Percentiles rank a stretch among this genome's conserved stretches.
Conservation (phyloP, 1,140 invertebrate genomes). For the Anadara kagoshimensis region DNA sequence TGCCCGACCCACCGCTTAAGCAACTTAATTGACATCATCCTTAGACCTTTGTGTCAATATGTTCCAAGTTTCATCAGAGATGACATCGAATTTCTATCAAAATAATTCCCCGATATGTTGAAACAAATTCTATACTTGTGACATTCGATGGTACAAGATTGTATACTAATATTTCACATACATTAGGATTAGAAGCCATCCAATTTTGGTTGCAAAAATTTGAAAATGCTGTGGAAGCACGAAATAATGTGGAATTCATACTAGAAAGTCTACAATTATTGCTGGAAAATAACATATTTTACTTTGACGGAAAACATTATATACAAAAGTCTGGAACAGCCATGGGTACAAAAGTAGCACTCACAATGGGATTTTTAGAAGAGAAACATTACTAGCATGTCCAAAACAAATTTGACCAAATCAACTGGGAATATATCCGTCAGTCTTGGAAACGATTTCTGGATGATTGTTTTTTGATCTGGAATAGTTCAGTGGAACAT, state of each 20-base stretch:
- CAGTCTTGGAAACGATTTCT: constrained; percentile 8
- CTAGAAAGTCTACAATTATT: background rate
- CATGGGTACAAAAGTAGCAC: constrained; percentile 26
- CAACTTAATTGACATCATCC: constrained; percentile 24
- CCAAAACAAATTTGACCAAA: background rate
- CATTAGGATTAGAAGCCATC: constrained; percentile 22
- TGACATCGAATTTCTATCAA: constrained; percentile 16
- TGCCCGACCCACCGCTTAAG: constrained; percentile 24
- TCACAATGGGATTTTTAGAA: constrained; percentile 20
- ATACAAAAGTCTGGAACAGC: constrained; percentile 17
- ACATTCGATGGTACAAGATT: constrained; percentile 19
- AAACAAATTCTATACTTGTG: constrained; percentile 11
- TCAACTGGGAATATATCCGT: background rate
- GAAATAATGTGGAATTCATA: constrained; percentile 9
- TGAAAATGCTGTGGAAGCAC: background rate
- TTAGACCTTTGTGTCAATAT: constrained; percentile 24
- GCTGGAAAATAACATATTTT: constrained; percentile 22
- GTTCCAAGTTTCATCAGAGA: constrained; percentile 21
- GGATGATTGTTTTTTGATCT: constrained; percentile 25
- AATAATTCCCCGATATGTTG: background rate
- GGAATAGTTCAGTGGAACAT: background rate
- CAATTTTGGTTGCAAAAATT: constrained; percentile 15
- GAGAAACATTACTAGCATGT: constrained; percentile 9
- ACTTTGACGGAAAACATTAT: constrained; percentile 16
- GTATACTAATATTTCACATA: constrained; percentile 24